These are phyloP conservation scores for Scolopax mira DNA, from an alignment of 2,113 vertebrate species.

Conservation along the genomic window DNA sequence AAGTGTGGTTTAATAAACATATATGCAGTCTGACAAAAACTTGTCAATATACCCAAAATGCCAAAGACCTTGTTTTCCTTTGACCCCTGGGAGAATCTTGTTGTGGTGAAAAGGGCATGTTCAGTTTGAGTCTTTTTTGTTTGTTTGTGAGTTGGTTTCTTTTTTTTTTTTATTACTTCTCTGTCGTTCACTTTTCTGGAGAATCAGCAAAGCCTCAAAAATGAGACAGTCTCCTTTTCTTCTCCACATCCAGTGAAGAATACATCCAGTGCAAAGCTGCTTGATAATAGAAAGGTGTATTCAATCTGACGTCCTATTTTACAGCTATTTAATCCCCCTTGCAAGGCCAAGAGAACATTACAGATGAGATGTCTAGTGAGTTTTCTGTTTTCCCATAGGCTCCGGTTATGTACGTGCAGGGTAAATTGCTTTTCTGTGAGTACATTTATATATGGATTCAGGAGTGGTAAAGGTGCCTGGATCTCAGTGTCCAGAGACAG, in stretches of 20 bases:
- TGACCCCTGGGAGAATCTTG: not conserved
- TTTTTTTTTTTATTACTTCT: not conserved
- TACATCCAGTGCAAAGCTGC: not conserved
- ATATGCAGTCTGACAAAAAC: not conserved
- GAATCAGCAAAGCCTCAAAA: not conserved
- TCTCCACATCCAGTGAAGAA: not conserved
- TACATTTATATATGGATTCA: not conserved
- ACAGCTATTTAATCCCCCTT: not conserved
- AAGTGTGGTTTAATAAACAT: not conserved
- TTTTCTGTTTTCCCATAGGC: not conserved
- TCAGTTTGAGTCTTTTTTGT: not conserved
- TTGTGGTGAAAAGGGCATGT: not conserved
- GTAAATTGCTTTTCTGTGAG: not conserved
- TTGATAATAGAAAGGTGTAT: not conserved
- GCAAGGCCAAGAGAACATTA: not conserved
- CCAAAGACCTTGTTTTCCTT: not conserved
- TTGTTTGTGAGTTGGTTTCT: not conserved
- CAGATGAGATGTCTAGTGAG: not conserved
- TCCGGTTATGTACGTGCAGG: not conserved
- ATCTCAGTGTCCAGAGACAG: not conserved
- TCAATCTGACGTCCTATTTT: not conserved
- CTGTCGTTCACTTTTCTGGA: not conserved
- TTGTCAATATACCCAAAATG: not conserved
- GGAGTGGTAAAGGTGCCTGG: not conserved
- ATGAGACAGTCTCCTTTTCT: not conserved